Percentiles rank a stretch among this genome's conserved stretches.
phyloP scores from a whole-genome alignment of 2,888 invertebrate species.

The Tenthredo notha region DNA sequence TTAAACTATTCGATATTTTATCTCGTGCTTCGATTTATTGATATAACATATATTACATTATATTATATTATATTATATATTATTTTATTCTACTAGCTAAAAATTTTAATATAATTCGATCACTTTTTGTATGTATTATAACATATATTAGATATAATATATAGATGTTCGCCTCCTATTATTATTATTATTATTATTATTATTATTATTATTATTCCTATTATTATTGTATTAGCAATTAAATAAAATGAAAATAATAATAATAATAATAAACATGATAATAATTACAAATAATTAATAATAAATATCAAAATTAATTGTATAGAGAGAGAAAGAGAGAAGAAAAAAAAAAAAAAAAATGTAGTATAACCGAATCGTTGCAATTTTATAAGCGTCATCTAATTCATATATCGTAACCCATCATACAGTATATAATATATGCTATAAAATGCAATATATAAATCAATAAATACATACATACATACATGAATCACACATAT shows the following conservation, averaged over 20 bases:
- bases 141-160: not conserved
- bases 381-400: constrained; percentile 24
- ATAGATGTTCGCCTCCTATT: not conserved
- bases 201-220: not conserved
- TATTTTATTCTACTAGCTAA: not conserved
- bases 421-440: not conserved
- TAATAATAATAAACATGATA: not conserved
- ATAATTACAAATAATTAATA: not conserved
- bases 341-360: not conserved
- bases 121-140: not conserved
- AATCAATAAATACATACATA: constrained; percentile 28
- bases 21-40: constrained; percentile 73
- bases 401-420: not conserved
- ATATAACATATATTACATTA: not conserved
- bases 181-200: not conserved
- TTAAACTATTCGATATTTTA: constrained; percentile 72
- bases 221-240: not conserved
- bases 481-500: constrained; percentile 15
- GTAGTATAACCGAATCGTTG: constrained; percentile 54
- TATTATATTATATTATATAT: not conserved
- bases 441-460: not conserved
- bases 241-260: not conserved
- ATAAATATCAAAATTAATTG: constrained; percentile 6
- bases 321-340: not conserved
- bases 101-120: not conserved